A percentile compares a stretch with the other conserved stretches of the same genome.
Evolutionary conservation across 2,888 invertebrate genomes (phyloP).

Genomic region (Sympetrum striolatum): DNA sequence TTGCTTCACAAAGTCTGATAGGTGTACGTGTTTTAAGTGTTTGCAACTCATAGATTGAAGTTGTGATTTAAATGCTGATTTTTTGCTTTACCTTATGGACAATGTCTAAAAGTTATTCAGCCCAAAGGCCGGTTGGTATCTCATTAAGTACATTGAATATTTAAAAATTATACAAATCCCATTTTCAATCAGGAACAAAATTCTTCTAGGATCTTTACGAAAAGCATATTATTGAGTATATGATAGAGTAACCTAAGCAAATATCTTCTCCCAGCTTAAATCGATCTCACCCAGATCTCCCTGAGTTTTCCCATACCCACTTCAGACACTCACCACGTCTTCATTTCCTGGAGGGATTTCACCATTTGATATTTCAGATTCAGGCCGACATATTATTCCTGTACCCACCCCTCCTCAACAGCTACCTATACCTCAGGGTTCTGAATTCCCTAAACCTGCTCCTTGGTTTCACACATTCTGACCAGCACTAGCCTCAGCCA

Average conservation of each 20-base stretch:
- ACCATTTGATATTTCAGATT: background rate
- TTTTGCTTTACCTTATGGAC: slow-evolving; percentile 55
- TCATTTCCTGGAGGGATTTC: background rate
- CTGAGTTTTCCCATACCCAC: background rate
- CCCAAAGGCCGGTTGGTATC: too few relatives aligned
- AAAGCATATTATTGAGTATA: too few relatives aligned
- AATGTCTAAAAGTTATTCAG: background rate
- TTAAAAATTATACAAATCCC: background rate
- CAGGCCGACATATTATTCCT: background rate
- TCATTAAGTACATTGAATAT: background rate
- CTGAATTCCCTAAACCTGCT: background rate
- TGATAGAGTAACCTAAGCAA: background rate
- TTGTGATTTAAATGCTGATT: slow-evolving; percentile 50
- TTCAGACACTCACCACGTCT: background rate
- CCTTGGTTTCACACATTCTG: background rate
- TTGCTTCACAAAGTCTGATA: background rate
- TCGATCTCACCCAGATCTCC: background rate
- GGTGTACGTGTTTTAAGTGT: slow-evolving; percentile 48
- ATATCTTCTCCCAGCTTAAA: background rate
- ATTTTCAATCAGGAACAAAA: background rate
- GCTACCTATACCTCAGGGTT: background rate
- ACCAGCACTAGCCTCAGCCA: background rate
- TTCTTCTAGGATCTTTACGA: background rate
- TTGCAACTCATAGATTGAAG: slow-evolving; percentile 68
- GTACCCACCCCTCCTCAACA: background rate